Percentiles rank a stretch among this genome's conserved stretches.
phyloP scores from a whole-genome alignment of 2,888 invertebrate species.

The Lamellibrachia satsuma region DNA sequence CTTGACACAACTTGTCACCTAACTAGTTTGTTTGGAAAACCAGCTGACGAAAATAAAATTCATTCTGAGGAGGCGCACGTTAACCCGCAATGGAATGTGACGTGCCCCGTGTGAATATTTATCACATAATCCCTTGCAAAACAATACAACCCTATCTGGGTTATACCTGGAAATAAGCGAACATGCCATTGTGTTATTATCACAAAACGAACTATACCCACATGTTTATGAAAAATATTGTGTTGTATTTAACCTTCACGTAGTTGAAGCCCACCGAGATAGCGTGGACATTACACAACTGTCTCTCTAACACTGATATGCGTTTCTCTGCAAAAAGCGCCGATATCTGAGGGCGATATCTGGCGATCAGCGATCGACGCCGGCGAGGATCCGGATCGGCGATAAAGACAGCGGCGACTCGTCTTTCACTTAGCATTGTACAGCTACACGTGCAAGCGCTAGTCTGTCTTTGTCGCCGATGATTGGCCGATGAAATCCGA shows the following conservation, averaged over 20 bases:
- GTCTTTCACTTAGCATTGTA: background rate
- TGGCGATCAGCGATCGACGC: background rate
- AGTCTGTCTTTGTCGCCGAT: background rate
- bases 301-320: background rate
- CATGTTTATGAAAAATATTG: background rate
- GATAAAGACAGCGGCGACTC: background rate
- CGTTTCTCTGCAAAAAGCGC: constrained; percentile 3
- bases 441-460: background rate
- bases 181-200: background rate
- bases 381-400: background rate
- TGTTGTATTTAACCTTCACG: background rate
- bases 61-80: too few species aligned
- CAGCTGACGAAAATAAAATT: too few species aligned
- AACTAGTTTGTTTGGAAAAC: too few species aligned
- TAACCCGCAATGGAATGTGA: too few species aligned
- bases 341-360: background rate
- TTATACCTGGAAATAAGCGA: background rate
- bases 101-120: too few species aligned
- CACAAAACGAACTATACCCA: background rate
- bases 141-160: background rate
- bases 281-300: background rate
- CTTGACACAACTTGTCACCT: too few species aligned
- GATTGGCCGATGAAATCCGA: background rate
- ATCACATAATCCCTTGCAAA: too few species aligned
- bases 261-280: background rate